These are phyloP conservation scores for Drosophila kurseongensis DNA, from an alignment of 1,140 invertebrate genomes.

Conservation along the genomic window DNA sequence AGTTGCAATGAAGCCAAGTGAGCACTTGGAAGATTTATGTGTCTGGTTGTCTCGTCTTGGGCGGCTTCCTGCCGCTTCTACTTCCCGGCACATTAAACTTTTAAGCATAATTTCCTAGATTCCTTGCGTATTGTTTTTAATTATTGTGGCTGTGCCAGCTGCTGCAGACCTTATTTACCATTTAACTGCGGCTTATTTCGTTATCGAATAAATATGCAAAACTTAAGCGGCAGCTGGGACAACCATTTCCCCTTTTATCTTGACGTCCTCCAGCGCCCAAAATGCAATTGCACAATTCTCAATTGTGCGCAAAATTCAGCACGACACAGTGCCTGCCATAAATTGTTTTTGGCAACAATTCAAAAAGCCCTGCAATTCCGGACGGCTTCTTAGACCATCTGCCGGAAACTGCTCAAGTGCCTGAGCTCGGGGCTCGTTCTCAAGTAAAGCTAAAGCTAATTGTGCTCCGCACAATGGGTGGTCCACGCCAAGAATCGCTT, in stretches of 20 bases:
- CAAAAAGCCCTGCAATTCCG: constrained; percentile 34
- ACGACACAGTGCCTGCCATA: constrained; percentile 57
- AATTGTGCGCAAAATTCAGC: constrained; percentile 72
- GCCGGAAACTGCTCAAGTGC: constrained; percentile 29
- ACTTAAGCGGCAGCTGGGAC: constrained; percentile 51
- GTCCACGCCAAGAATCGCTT: not conserved
- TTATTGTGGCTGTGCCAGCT: constrained; percentile 59
- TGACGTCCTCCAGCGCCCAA: constrained; percentile 12
- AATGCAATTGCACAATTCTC: constrained; percentile 76
- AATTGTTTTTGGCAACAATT: constrained; percentile 77
- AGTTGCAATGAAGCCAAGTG: constrained; percentile 59
- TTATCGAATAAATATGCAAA: constrained; percentile 79
- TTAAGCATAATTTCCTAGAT: constrained; percentile 42
- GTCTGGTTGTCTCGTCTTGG: constrained; percentile 32
- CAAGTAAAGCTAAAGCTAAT: constrained; percentile 35
- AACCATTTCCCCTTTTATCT: constrained; percentile 33
- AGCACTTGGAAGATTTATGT: constrained; percentile 70
- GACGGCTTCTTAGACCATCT: constrained; percentile 27
- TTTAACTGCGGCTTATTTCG: constrained; percentile 67
- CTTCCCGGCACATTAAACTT: constrained; percentile 59
- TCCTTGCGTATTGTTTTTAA: constrained; percentile 59
- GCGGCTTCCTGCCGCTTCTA: not conserved
- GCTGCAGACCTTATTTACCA: constrained; percentile 69
- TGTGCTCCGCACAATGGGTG: constrained; percentile 29
- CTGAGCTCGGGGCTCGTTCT: not conserved